phyloP scores from a whole-genome alignment of 2,113 vertebrate genomes.

The Mus musculus region DNA sequence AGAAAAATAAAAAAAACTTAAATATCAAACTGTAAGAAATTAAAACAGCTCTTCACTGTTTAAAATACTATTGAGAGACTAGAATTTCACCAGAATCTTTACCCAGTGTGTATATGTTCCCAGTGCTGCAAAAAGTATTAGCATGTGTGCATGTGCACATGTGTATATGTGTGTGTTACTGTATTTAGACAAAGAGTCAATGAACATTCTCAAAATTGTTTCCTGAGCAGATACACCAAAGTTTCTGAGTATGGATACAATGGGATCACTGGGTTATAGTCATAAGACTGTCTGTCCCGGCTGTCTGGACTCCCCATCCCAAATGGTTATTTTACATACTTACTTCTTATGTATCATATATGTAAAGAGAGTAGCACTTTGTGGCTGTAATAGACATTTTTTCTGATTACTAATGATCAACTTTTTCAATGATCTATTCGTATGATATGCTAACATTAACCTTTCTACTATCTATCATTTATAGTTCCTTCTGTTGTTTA shows the following conservation, averaged over 20 bases:
- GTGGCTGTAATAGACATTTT: background rate
- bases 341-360: background rate
- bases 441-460: background rate
- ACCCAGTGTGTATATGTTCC: background rate
- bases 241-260: background rate
- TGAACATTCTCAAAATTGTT: background rate
- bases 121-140: background rate
- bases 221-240: background rate
- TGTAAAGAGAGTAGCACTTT: background rate
- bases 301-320: background rate
- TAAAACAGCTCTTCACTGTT: background rate
- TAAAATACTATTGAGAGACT: background rate
- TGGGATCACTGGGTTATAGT: background rate
- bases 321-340: background rate
- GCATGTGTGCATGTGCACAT: background rate
- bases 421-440: background rate
- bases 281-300: background rate
- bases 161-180: background rate
- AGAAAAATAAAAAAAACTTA: background rate
- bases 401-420: background rate
- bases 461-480: background rate
- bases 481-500: background rate
- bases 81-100: background rate
- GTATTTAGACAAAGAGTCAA: background rate
- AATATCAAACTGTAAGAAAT: background rate